phyloP scores from a whole-genome alignment of 2,888 invertebrate species.

The Melinaea menophilus region DNA sequence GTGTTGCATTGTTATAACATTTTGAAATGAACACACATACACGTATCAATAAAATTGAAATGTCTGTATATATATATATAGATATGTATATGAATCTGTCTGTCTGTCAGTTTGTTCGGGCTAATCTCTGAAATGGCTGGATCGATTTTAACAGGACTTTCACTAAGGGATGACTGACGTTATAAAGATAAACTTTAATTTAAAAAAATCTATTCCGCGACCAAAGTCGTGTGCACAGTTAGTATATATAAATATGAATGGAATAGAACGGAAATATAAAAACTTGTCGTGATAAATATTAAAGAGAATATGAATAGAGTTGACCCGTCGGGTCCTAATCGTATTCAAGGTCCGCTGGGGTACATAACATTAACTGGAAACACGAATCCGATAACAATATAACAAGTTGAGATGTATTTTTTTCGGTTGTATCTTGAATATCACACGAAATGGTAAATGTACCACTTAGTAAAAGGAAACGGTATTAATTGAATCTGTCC shows the following conservation, averaged over 20 bases:
- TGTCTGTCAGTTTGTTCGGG: too few species aligned
- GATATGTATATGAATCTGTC: too few species aligned
- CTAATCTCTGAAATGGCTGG: too few species aligned
- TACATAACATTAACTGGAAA: conserved; percentile 34
- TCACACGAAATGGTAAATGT: neutral
- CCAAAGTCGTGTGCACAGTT: too few species aligned
- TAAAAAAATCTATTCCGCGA: too few species aligned
- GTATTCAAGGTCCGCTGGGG: conserved; percentile 43
- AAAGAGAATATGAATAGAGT: conserved; percentile 51
- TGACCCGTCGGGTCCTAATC: conserved; percentile 48
- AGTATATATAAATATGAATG: conserved; percentile 14
- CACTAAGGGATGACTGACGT: too few species aligned
- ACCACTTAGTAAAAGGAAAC: neutral
- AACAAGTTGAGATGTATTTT: neutral
- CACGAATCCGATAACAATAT: conserved; percentile 5
- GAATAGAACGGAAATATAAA: conserved; percentile 24
- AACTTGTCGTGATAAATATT: conserved; percentile 47
- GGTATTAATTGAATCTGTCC: conserved; percentile 3
- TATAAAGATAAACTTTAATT: too few species aligned
- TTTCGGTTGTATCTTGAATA: neutral
- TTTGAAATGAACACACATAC: neutral
- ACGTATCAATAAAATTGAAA: too few species aligned
- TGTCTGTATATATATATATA: too few species aligned
- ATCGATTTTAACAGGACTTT: too few species aligned
- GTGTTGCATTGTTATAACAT: neutral